Conservation (phyloP, 92 coral and sea anemone genomes). For the Hydrozoanthus gracilis region DNA sequence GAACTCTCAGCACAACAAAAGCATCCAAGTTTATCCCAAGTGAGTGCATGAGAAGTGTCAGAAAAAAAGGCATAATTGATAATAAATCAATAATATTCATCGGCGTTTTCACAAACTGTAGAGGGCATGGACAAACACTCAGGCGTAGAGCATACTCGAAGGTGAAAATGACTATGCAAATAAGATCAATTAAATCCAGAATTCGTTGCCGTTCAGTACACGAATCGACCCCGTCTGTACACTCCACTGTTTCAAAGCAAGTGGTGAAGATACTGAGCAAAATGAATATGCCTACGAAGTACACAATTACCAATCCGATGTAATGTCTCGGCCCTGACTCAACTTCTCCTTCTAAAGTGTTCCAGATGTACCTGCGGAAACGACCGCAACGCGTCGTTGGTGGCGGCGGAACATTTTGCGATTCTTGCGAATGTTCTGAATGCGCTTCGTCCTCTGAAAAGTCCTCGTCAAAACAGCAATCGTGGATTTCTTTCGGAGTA, state of each 20-base stretch:
- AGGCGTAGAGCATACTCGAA: conserved; percentile 81
- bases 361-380: conserved; percentile 78
- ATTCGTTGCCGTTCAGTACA: conserved; percentile 71
- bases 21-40: conserved; percentile 85
- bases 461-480: conserved; percentile 94
- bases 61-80: conserved; percentile 89
- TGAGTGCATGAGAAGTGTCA: conserved; percentile 68
- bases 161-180: conserved; percentile 87
- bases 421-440: conserved; percentile 58
- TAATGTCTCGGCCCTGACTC: conserved; percentile 75
- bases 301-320: conserved; percentile 76
- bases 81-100: conserved; percentile 91
- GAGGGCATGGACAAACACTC: conserved; percentile 72
- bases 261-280: conserved; percentile 92
- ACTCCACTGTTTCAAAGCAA: conserved; percentile 93
- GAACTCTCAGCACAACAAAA: conserved; percentile 88
- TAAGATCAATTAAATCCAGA: conserved; percentile 75
- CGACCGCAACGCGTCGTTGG: conserved; percentile 44
- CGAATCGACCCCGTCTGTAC: conserved; percentile 61
- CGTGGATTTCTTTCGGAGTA: conserved; percentile 80
- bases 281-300: conserved; percentile 87
- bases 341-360: conserved; percentile 75
- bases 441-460: conserved; percentile 68
- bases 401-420: conserved; percentile 41
- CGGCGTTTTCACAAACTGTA: conserved; percentile 71